Base-by-base conservation (phyloP, 2,888 invertebrate species). In the Eucera pruinosa region DNA sequence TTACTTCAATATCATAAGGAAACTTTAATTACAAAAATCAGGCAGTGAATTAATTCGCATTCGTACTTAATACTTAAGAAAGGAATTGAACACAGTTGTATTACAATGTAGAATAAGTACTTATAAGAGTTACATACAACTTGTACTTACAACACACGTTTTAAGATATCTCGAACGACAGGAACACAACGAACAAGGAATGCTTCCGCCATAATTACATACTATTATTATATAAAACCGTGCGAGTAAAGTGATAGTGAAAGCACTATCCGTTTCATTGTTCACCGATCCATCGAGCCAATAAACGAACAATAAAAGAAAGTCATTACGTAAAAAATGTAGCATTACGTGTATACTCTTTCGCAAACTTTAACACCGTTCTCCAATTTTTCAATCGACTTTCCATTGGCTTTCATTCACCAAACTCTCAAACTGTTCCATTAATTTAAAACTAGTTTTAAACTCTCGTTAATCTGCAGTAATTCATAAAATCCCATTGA, bases 191-290 rank as follows among this genome's bases (percentile, higher is more conserved):
- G 11, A 66, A 25, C 45, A 25, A 23, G n/a, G 9, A 50, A 50
- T 30, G 47, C 66, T 66, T 66, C 66, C 70, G 41, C 48, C 30
- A 18, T 66, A 71, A 71, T 71, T 71, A 57, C 23, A 66, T 23
- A 48, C 33, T 57, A 66, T 71, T 50, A 57, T 71, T 66, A 57
- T 50, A 71, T 71, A 71, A 71, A 66, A 57, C 48, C 47, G 48
- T 66, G 70, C 33, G 55, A 66, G 48, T 23, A 23, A 50, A 57
- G 39, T 71, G 48, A 66, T 57, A 66, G 66, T 55, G 70, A 66
- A 71, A 71, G 55, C 30, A 66, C 57, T 50, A 57, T 57, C 48
- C 23, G 33, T 41, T 47, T 66, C 48, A 66, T 71, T 71, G 57
- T 66, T 66, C 57, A 11, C 11, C 43, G 27, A 64, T 39, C 13